Base-by-base conservation (phyloP, 2,888 invertebrate species). In the Steinernema hermaphroditum region DNA sequence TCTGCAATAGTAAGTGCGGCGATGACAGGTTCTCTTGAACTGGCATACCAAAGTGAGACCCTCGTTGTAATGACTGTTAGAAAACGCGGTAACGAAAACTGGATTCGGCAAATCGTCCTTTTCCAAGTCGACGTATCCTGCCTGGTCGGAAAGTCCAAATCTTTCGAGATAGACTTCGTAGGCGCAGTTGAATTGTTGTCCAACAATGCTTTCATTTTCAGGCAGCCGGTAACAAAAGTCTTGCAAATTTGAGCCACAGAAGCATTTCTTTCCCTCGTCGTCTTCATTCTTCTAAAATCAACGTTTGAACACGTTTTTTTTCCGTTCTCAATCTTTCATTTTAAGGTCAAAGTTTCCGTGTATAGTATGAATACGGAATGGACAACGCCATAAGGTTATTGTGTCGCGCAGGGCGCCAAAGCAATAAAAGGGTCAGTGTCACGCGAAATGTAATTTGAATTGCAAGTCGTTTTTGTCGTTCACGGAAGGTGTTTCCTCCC, bases 1-100 rank as follows among this genome's bases (percentile, higher is more conserved):
- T 75, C 74, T 76, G 50, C 22, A 44, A 50, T 14, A 49, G 14
- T 22, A 34, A 32, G 27, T 71, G 71, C 27, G 29, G n/a, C n/a
- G n/a, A n/a, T n/a, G n/a, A n/a, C n/a, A n/a, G n/a, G n/a, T n/a
- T n/a, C n/a, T n/a, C n/a, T n/a, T n/a, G n/a, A 27, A 44, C 50
- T 22, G n/a, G n/a, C 70, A 19, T 44, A 73, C 70, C 73, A 73
- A 41, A 14, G 46, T 70, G 19, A 70, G 14, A 1, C 70, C 73
- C 27, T 49, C 16, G 32, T 44, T 24, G 16, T 34, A 73, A 44
- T 70, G 69, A 2, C 32, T 44, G 29, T 49, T 12, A 22, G 73
- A 73, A 27, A 70, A 73, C 2, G 73, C 73, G 16, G 70, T 73
- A n/a, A 73, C 68, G 29, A 73, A 8, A 16, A 22, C 22, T 29